phyloP scores from a whole-genome alignment of 1,140 invertebrate species.

The Diorhabda sublineata region DNA sequence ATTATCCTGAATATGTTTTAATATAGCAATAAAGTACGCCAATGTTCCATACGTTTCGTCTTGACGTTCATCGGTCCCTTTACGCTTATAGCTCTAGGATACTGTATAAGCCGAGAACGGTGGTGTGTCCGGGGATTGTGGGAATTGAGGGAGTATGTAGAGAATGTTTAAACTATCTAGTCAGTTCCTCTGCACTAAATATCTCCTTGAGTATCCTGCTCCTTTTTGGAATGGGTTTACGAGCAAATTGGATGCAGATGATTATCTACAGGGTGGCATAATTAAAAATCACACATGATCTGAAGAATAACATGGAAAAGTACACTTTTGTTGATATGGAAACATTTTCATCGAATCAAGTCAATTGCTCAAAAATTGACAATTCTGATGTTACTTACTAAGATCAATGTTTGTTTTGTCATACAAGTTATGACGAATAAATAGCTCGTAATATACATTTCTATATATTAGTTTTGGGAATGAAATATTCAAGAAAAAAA shows the following conservation, averaged over 20 bases:
- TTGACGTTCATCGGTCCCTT: conserved; percentile 21
- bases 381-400: too few species aligned
- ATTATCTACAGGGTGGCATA: not conserved
- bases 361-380: too few species aligned
- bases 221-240: conserved; percentile 10
- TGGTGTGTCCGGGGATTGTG: conserved; percentile 7
- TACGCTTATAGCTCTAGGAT: conserved; percentile 38
- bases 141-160: conserved; percentile 6
- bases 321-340: too few species aligned
- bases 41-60: conserved; percentile 2
- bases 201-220: conserved; percentile 17
- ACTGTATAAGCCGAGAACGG: conserved; percentile 27
- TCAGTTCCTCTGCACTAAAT: conserved; percentile 20
- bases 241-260: not conserved
- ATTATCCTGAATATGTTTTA: too few species aligned
- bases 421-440: too few species aligned
- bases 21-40: not conserved
- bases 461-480: too few species aligned
- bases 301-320: too few species aligned
- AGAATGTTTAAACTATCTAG: conserved; percentile 23
- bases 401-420: too few species aligned
- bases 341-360: too few species aligned
- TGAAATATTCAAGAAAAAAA: too few species aligned
- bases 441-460: too few species aligned
- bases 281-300: not conserved